Evolutionary conservation across 2,797 vertebrate species (phyloP), one percentile per base, ranked within the genome.

Genomic region (Micromesistius poutassou): DNA sequence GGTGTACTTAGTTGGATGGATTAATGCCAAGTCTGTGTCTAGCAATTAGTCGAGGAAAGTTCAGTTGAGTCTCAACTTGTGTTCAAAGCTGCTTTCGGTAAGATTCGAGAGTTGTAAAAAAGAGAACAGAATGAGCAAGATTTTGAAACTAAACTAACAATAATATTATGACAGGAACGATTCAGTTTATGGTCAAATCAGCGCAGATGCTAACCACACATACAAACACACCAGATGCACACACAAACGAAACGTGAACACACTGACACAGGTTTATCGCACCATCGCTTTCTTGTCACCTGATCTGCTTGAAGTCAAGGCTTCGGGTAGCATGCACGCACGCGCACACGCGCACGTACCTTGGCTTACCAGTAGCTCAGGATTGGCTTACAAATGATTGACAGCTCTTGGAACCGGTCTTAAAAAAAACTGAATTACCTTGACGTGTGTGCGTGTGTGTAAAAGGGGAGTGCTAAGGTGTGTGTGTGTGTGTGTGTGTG

Each of bases 321-420:
- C 90, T 93, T 94, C 93, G 91, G 93, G 93, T 90, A 85, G 91
- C 73, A 30, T 40, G 7, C 73, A 74, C 73, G 19, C 73, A 74
- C 73, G 19, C 73, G 42, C 73, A 46, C 73, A 74, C 73, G 30
- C 38, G 42, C 73, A 46, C 73, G 94, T 96, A 96, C 94, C 93
- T 85, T 86, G 88, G 86, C 88, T 89, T 88, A 90, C 93, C 93
- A 93, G 84, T 93, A 81, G 80, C 77, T 83, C 74, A 75, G 95
- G 93, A 94, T 95, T 95, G 94, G 85, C 86, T 96, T 95, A 93
- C 95, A 82, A 89, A 93, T 95, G 94, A 96, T 94, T 95, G 95
- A 94, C 94, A 90, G 93, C 85, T 79, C 87, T 86, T 95, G 95
- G 95, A 92, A 0, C 68, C 77, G 85, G 86, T 90, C 94, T 95